Conservation (phyloP, 1,140 invertebrate genomes). For the Drosophila eugracilis region DNA sequence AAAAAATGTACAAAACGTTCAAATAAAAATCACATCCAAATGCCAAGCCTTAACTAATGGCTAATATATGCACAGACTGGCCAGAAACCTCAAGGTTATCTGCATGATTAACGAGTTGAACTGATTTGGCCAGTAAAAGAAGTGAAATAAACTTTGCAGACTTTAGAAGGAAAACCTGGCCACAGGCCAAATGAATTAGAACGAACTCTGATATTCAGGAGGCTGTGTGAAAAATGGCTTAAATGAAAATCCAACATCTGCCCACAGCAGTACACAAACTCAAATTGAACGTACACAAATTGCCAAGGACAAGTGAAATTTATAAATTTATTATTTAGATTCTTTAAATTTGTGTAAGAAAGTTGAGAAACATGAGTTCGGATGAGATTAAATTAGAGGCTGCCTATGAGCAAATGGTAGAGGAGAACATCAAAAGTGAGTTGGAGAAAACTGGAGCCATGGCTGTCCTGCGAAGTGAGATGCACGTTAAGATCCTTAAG, state of each 20-base stretch:
- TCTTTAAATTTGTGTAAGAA: conserved; percentile 9
- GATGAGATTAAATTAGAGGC: conserved; percentile 8
- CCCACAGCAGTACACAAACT: conserved; percentile 1
- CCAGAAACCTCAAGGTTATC: conserved; percentile 59
- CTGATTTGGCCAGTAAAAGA: conserved; percentile 13
- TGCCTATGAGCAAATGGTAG: conserved; percentile 25
- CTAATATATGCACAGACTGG: conserved; percentile 50
- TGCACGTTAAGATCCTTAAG: conserved; percentile 53
- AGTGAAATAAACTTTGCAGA: conserved; percentile 61
- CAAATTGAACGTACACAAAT: conserved; percentile 21
- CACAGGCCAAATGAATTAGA: conserved; percentile 30
- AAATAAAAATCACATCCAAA: conserved; percentile 7
- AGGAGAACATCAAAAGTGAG: conserved; percentile 44
- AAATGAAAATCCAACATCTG: neutral
- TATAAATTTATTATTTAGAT: conserved; percentile 10
- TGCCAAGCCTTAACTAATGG: neutral
- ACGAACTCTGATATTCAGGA: conserved; percentile 1
- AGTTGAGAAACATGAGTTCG: conserved; percentile 30
- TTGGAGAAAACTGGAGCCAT: conserved; percentile 51
- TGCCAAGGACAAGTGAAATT: conserved; percentile 11
- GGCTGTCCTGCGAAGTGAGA: conserved; percentile 42
- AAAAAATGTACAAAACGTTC: neutral
- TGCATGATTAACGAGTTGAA: conserved; percentile 66
- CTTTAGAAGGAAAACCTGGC: conserved; percentile 32
- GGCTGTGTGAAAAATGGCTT: conserved; percentile 13